Evolutionary conservation across 2,888 invertebrate species (phyloP).

Genomic region (Drosophila macrospina): DNA sequence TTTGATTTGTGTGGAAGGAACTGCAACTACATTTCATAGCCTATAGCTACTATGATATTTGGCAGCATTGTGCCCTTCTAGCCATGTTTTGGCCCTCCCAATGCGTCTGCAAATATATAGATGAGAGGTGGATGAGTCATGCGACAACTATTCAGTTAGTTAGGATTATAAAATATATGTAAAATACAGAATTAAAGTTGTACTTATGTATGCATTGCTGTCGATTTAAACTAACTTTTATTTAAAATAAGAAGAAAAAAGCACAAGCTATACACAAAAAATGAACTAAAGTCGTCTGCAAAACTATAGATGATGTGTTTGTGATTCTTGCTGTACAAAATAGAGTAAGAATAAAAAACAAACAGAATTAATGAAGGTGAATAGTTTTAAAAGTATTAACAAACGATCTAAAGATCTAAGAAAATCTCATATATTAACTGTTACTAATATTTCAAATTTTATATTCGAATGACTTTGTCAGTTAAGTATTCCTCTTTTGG

Average conservation of each 20-base stretch:
- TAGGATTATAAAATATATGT: conserved; percentile 23
- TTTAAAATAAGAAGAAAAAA: conserved; percentile 6
- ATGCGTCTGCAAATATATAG: conserved; percentile 81
- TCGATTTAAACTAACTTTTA: neutral
- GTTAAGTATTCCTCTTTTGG: conserved; percentile 28
- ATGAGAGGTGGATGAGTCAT: conserved; percentile 70
- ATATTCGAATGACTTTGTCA: conserved; percentile 1
- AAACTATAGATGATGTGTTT: conserved; percentile 63
- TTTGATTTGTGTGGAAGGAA: conserved; percentile 62
- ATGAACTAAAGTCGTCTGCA: conserved; percentile 32
- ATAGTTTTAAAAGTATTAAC: neutral
- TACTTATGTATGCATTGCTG: conserved; percentile 21
- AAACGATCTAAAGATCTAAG: neutral
- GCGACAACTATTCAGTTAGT: conserved; percentile 38
- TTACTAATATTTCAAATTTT: neutral
- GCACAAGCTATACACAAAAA: conserved; percentile 28
- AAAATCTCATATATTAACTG: conserved; percentile 1
- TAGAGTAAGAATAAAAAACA: conserved; percentile 44
- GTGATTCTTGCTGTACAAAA: conserved; percentile 68
- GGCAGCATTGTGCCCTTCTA: conserved; percentile 81
- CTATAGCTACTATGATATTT: conserved; percentile 76
- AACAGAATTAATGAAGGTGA: conserved; percentile 30
- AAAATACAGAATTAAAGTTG: conserved; percentile 21
- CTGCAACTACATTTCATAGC: conserved; percentile 58
- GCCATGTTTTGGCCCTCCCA: conserved; percentile 72